Evolutionary conservation across 2,113 vertebrate genomes (phyloP), one percentile per base, ranked within the genome.

Genomic region (Greenwoodochromis staneri): DNA sequence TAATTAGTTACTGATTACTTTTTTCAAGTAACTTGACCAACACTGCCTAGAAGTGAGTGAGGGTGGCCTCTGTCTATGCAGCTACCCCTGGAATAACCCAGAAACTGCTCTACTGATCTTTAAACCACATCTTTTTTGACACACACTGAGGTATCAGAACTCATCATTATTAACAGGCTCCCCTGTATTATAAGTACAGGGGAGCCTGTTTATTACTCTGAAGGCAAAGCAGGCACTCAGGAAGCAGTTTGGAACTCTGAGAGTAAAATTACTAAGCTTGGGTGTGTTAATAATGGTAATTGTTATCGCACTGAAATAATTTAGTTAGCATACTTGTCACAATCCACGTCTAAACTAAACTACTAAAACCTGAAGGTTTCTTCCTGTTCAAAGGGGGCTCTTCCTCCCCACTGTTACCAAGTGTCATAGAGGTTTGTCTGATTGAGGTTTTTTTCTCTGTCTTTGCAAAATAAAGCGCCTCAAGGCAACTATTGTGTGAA

Each of bases 111-210:
- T 61, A 34, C 16, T 63, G 29, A 34, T 19, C 59, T 63, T 63
- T 16, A 63, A 63, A 63, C 59, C 29, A 11, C 29, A 63, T 61
- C 3, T 63, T 63, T 63, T 34, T 63, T 63, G 29, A 63, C 27
- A 63, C 57, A 61, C 59, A 3, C 29, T 34, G 29, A 61, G 59
- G 59, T 61, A 61, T 34, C 29, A 61, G 9, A 61, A 34, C 4
- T 34, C 2, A 0, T 10, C 16, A 34, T 34, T n/a, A 47, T 47
- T 7, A 47, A 47, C 4, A 16, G 45, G 45, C 45, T 47, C 45
- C 45, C 45, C 45, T 47, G 45, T 47, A 47, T 47, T 29, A 34
- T 11, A 63, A 63, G 29, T 63, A 63, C 16, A 63, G 9, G 29
- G 59, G 16, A 63, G 29, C 59, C 59, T 34, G 59, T 63, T 63